Base-by-base conservation (phyloP, 2,797 vertebrate species). In the Staurois parvus region DNA sequence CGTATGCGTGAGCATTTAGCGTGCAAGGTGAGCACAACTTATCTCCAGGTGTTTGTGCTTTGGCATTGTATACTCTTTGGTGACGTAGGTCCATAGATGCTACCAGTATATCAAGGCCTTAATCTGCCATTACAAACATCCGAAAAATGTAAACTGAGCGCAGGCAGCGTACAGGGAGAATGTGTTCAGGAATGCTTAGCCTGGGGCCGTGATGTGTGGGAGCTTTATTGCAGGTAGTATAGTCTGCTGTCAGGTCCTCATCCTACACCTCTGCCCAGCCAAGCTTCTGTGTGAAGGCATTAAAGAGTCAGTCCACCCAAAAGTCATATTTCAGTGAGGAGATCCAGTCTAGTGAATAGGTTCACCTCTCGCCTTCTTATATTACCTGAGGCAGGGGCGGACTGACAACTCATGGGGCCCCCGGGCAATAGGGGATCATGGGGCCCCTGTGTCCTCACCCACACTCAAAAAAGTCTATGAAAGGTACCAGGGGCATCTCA, bases 111-210 rank as follows among this genome's bases (percentile, higher is more conserved):
- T 79, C 48, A 69, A 42, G 19, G 7, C 28, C 70, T 64, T 82
- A 67, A 74, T 82, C 72, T 82, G 70, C 30, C 59, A 30, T 42
- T 24, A 59, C 2, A 83, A 75, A 29, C 59, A 83, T 83, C 37
- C 30, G 34, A 83, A 62, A 83, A 83, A 79, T 79, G 66, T 79
- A 79, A 79, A 69, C 77, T 69, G 28, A 69, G 40, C 24, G n/a
- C n/a, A n/a, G 32, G 34, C 68, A 70, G 34, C 9, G 26, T 30
- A 37, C 28, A 3, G 21, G 72, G 21, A 66, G 48, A 40, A n/a
- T 7, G 1, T 5, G 37, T 28, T 17, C 12, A 66, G 62, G 72
- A 83, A 83, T 83, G 72, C 8, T 17, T 26, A 6, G 34, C 81
- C 70, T 29, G 28, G 24, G 81, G 81, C 59, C n/a, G 2, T 11